Conservation (phyloP, 2,113 vertebrate genomes). For the Corythoichthys intestinalis region DNA sequence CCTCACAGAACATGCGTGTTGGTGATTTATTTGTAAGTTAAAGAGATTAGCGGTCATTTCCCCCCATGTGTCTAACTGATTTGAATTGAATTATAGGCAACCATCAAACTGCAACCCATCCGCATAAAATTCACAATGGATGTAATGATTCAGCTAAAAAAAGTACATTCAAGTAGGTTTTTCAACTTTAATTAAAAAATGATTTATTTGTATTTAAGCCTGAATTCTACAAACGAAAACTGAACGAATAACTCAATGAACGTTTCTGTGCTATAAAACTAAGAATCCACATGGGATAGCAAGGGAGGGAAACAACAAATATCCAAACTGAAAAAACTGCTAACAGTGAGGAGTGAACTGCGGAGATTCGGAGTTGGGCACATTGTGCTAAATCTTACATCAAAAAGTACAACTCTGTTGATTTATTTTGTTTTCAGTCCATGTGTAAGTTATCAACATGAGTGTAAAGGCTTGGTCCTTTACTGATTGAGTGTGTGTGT, state of each 20-base stretch:
- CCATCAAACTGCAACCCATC: not conserved
- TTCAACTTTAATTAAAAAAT: slow-evolving; percentile 47
- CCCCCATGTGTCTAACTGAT: too few species aligned
- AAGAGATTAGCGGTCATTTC: slow-evolving; percentile 3
- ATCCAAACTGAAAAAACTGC: not conserved
- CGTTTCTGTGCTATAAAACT: slow-evolving; percentile 25
- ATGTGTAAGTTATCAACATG: slow-evolving; percentile 26
- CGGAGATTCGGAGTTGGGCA: not conserved
- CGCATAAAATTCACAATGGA: not conserved
- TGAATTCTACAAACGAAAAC: slow-evolving; percentile 50
- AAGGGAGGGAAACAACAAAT: too few species aligned
- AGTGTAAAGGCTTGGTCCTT: slow-evolving; percentile 60
- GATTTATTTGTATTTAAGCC: slow-evolving; percentile 42
- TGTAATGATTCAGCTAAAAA: not conserved
- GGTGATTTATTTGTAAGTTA: not conserved
- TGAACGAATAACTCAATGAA: slow-evolving; percentile 16
- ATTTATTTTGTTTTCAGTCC: slow-evolving; percentile 19
- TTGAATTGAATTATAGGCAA: not conserved
- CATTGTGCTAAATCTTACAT: slow-evolving; percentile 11
- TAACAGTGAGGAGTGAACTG: not conserved
- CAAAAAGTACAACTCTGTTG: slow-evolving; percentile 22
- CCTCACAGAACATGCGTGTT: not conserved
- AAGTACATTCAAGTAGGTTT: not conserved
- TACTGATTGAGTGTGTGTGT: slow-evolving; percentile 13
- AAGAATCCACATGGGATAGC: slow-evolving; percentile 1